phyloP scores from a whole-genome alignment of 30 jellyfish, hydroid and myxozoan genomes.

The Clytia hemisphaerica region DNA sequence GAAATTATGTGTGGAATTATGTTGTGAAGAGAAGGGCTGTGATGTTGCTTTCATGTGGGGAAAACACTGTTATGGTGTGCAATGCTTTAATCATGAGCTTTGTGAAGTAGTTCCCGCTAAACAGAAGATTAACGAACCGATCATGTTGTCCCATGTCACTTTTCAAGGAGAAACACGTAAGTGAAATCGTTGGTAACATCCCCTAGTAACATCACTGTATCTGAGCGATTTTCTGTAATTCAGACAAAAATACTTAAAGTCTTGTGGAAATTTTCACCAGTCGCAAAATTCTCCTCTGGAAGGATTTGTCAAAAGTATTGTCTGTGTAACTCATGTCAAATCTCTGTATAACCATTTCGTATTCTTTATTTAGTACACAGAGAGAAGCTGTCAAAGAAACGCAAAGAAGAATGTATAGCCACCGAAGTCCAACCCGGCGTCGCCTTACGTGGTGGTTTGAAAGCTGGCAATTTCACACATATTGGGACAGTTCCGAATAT shows the following conservation, averaged over 20 bases:
- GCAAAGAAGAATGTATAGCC: constrained; percentile 61
- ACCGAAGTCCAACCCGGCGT: constrained; percentile 84
- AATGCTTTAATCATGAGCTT: constrained; percentile 88
- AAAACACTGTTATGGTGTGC: constrained; percentile 90
- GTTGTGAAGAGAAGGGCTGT: constrained; percentile 97
- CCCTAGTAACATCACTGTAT: no score
- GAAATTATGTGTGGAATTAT: constrained; percentile 83
- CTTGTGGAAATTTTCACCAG: no score
- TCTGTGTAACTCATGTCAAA: not conserved
- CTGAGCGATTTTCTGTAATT: no score
- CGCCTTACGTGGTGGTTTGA: constrained; percentile 85
- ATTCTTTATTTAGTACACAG: constrained; percentile 25
- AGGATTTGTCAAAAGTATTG: not conserved
- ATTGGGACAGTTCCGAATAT: constrained; percentile 76
- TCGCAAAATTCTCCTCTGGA: no score
- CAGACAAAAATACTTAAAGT: no score
- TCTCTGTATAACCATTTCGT: not conserved
- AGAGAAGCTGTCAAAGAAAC: constrained; percentile 51
- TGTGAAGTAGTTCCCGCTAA: constrained; percentile 86
- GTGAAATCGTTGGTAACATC: no score
- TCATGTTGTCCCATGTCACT: constrained; percentile 86
- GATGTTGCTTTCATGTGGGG: constrained; percentile 98
- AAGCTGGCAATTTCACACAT: constrained; percentile 90
- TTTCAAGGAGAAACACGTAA: constrained; percentile 92
- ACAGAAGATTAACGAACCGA: constrained; percentile 55